Evolutionary conservation across 2,113 vertebrate genomes (phyloP).

Genomic region (Ceyx melanurus): DNA sequence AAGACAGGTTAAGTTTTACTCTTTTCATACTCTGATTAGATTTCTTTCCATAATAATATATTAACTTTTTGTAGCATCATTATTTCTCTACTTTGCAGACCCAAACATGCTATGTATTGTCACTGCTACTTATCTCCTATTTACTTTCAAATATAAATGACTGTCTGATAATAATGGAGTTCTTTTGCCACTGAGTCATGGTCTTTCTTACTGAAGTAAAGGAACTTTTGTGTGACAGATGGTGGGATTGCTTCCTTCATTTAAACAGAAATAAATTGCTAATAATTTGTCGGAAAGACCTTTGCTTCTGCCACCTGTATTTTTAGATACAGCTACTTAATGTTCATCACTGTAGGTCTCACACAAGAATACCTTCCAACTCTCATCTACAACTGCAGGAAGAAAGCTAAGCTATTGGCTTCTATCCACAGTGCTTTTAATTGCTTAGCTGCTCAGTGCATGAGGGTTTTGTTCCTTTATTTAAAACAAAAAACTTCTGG

Average conservation of each 20-base stretch:
- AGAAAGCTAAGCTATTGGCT: not conserved
- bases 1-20: not conserved
- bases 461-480: not conserved
- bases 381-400: not conserved
- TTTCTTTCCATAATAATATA: not conserved
- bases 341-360: not conserved
- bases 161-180: not conserved
- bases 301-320: not conserved
- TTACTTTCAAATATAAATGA: not conserved
- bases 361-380: not conserved
- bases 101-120: not conserved
- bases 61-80: not conserved
- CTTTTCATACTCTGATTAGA: not conserved
- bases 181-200: conserved; percentile 5
- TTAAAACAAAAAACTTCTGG: not conserved
- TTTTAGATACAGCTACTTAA: not conserved
- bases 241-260: not conserved
- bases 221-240: not conserved
- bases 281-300: not conserved
- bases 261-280: not conserved
- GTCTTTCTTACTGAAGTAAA: not conserved
- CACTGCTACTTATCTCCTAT: not conserved
- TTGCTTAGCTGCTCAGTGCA: not conserved
- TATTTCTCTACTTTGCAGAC: not conserved
- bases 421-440: not conserved